Conservation (phyloP, 2,888 invertebrate genomes). For the Netelia melanura region DNA sequence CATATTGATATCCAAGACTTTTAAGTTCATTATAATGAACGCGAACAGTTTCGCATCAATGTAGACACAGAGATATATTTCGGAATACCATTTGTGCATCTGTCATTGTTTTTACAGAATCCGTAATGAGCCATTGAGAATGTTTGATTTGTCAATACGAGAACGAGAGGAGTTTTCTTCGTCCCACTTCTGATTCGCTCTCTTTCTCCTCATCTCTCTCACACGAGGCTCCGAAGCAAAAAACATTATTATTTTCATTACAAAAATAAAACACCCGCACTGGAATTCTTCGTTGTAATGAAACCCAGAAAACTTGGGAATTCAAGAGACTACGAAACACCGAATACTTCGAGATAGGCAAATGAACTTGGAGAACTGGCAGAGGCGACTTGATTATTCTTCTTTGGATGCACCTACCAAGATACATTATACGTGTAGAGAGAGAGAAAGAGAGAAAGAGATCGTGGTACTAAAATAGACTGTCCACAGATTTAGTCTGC, state of each 20-base stretch:
- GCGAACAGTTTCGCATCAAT: neutral
- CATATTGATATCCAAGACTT: neutral
- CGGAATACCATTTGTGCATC: neutral
- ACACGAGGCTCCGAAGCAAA: slow-evolving; percentile 11
- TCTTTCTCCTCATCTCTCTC: neutral
- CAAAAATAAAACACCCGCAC: neutral
- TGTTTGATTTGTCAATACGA: neutral
- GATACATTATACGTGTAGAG: slow-evolving; percentile 41
- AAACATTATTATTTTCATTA: slow-evolving; percentile 12
- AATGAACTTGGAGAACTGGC: slow-evolving; percentile 61
- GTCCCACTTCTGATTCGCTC: neutral
- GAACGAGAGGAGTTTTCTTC: neutral
- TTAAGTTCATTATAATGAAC: slow-evolving; percentile 14
- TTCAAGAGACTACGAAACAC: neutral
- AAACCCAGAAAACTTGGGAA: neutral
- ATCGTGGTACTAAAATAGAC: slow-evolving; percentile 75
- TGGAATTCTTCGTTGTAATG: neutral
- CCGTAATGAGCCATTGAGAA: no score
- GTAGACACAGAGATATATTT: neutral
- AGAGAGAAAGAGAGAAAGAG: slow-evolving; percentile 31
- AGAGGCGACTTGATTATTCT: slow-evolving; percentile 66
- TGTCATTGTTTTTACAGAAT: no score
- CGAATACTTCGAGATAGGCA: slow-evolving; percentile 8
- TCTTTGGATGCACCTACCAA: slow-evolving; percentile 69
- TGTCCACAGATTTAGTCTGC: slow-evolving; percentile 77